phyloP scores from a whole-genome alignment of 2,113 vertebrate genomes.

The Otis tarda region DNA sequence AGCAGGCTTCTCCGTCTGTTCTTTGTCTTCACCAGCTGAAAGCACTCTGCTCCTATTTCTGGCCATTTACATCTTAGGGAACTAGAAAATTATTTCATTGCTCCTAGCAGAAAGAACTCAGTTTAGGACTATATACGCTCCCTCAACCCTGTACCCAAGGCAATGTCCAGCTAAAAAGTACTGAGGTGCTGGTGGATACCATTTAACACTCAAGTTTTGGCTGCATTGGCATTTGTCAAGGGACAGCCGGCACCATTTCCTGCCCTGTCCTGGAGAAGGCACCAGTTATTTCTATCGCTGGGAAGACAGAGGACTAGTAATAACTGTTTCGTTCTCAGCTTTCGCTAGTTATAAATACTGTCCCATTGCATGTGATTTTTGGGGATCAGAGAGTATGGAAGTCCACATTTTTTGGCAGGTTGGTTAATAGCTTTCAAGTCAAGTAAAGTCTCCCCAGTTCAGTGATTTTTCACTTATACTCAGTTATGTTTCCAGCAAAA shows the following conservation, averaged over 20 bases:
- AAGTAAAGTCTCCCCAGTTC: neutral
- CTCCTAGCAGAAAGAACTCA: neutral
- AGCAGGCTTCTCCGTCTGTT: neutral
- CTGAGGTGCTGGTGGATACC: neutral
- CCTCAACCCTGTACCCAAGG: neutral
- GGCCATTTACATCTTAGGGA: neutral
- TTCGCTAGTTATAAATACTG: neutral
- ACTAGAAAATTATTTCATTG: neutral
- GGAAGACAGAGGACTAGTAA: neutral
- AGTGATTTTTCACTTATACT: neutral
- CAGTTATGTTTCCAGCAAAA: neutral
- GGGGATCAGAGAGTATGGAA: neutral
- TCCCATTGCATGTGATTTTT: neutral
- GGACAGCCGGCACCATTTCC: neutral
- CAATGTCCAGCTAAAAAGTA: neutral
- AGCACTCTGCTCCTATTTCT: neutral
- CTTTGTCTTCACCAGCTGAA: neutral
- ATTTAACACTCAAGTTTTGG: neutral
- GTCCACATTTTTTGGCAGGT: neutral
- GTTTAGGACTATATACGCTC: neutral
- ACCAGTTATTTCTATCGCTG: neutral
- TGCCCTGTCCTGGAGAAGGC: neutral
- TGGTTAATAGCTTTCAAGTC: neutral
- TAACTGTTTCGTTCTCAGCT: neutral
- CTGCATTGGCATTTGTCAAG: neutral